Evolutionary conservation across 30 jellyfish, hydroid and myxozoan species (phyloP).

Genomic region (Sanderia malayensis): DNA sequence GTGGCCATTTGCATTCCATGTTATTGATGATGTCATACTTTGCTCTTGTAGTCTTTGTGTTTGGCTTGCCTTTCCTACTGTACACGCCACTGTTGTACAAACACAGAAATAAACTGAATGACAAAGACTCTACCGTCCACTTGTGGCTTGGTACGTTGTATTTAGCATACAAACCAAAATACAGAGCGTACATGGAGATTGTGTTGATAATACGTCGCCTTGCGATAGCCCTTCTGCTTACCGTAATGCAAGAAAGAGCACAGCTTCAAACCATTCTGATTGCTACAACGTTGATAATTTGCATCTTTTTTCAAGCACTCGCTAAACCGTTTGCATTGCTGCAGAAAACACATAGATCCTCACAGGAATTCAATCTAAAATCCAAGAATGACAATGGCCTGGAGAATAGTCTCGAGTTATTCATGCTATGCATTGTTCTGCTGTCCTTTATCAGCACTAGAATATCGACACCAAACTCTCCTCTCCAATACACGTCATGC

Average conservation of each 20-base stretch:
- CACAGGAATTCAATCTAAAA: background rate
- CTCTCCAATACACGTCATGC: no score
- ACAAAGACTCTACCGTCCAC: background rate
- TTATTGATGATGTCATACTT: conserved; percentile 21
- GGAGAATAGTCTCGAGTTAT: conserved; percentile 30
- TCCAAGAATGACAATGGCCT: conserved; percentile 16
- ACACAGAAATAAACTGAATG: conserved; percentile 15
- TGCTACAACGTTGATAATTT: conserved; percentile 14
- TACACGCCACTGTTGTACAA: conserved; percentile 38
- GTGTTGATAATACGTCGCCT: conserved; percentile 28
- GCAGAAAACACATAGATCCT: background rate
- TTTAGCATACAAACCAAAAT: conserved; percentile 18
- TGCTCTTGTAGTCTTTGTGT: conserved; percentile 17
- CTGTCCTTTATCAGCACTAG: conserved; percentile 34
- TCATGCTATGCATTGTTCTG: conserved; percentile 34
- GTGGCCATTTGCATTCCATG: background rate
- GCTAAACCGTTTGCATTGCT: conserved; percentile 34
- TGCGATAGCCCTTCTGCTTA: conserved; percentile 25
- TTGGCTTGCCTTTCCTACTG: conserved; percentile 40
- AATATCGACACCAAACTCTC: conserved; percentile 5
- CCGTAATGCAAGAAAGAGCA: conserved; percentile 17
- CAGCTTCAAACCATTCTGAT: conserved; percentile 15
- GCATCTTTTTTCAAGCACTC: conserved; percentile 27
- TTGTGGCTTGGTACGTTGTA: conserved; percentile 43
- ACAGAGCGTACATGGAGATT: conserved; percentile 35